Evolutionary conservation across 2,113 vertebrate genomes (phyloP).

Genomic region (Tylochromis polylepis): DNA sequence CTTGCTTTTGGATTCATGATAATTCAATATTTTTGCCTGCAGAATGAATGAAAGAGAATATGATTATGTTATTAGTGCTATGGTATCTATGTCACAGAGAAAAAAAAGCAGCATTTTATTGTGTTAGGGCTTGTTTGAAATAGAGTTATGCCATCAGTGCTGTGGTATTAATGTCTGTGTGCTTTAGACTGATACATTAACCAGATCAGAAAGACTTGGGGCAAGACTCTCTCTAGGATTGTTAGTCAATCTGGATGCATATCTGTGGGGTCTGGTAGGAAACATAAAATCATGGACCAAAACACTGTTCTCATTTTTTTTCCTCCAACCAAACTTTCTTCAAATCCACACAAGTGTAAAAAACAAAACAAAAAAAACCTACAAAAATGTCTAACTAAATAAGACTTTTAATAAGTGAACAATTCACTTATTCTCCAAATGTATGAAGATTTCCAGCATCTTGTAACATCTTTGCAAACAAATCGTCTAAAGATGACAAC

Average conservation of each 20-base stretch:
- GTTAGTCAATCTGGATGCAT: conserved; percentile 39
- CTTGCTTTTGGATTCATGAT: conserved; percentile 58
- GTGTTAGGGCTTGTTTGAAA: conserved; percentile 63
- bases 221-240: conserved; percentile 52
- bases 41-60: conserved; percentile 65
- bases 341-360: background rate
- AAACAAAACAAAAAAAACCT: too few species aligned
- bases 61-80: conserved; percentile 62
- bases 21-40: conserved; percentile 63
- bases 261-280: conserved; percentile 18
- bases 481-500: background rate
- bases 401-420: background rate
- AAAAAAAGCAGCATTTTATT: conserved; percentile 62
- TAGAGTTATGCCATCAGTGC: conserved; percentile 64
- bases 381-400: background rate
- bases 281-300: background rate
- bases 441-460: accelerated
- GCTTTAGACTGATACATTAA: conserved; percentile 61
- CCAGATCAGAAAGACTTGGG: conserved; percentile 48
- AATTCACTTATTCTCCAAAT: background rate
- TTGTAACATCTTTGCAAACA: background rate
- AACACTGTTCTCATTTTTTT: background rate
- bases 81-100: conserved; percentile 67
- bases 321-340: background rate
- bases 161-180: conserved; percentile 62